Conservation (phyloP, 2,113 vertebrate genomes). For the Cebus imitator region DNA sequence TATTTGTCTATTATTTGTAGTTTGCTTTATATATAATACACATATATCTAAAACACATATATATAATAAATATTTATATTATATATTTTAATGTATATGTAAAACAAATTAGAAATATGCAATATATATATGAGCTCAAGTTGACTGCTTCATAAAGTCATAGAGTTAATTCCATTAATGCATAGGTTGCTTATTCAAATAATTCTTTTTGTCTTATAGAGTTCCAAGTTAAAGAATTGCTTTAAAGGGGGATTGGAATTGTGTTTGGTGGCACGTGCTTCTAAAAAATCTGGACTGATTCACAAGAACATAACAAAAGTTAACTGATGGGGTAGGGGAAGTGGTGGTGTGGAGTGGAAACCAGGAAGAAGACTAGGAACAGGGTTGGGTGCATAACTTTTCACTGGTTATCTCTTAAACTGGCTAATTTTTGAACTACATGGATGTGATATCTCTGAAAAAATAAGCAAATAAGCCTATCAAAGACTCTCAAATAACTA, state of each 20-base stretch:
- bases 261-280: neutral
- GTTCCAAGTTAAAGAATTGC: neutral
- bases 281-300: neutral
- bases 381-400: neutral
- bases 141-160: neutral
- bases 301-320: neutral
- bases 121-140: neutral
- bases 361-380: neutral
- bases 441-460: neutral
- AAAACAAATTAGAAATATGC: no score
- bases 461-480: neutral
- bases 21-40: neutral
- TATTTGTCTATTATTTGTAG: neutral
- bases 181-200: neutral
- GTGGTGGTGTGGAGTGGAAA: neutral
- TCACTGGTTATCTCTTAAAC: neutral
- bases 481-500: neutral
- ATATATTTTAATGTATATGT: no score
- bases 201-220: neutral
- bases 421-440: neutral
- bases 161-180: neutral
- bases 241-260: neutral
- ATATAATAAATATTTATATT: no score
- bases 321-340: rapidly evolving
- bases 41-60: neutral